A percentile compares a stretch with the other conserved stretches of the same genome.
Evolutionary conservation across 2,113 vertebrate species (phyloP).

Genomic region (Toxotes chatareus): DNA sequence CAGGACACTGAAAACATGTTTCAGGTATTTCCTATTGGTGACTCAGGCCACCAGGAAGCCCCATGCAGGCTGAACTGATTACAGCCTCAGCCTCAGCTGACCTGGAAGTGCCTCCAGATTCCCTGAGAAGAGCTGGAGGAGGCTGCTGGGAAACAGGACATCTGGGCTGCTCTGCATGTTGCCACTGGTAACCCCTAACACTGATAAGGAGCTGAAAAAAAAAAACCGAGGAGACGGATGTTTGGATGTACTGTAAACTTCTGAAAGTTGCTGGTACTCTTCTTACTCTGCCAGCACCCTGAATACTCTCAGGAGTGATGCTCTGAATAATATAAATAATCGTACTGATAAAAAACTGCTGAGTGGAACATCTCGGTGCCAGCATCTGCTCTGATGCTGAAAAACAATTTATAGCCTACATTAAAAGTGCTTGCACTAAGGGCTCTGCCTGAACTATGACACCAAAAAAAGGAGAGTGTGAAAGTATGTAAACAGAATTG

Average conservation of each 20-base stretch:
- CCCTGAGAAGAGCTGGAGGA: slow-evolving; percentile 16
- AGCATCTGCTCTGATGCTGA: not conserved
- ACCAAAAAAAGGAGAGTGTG: not conserved
- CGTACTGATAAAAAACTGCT: not conserved
- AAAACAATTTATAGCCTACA: not conserved
- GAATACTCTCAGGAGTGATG: slow-evolving; percentile 18
- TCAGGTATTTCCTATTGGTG: slow-evolving; percentile 6
- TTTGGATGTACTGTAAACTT: slow-evolving; percentile 41
- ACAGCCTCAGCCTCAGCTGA: slow-evolving; percentile 17
- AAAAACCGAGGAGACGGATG: not conserved
- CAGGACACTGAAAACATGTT: not conserved
- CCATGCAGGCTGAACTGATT: slow-evolving; percentile 5
- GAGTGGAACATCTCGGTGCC: not conserved
- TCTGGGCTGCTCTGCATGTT: slow-evolving; percentile 23
- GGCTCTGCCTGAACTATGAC: not conserved
- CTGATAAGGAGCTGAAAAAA: slow-evolving; percentile 40
- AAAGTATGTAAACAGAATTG: not conserved
- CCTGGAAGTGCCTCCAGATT: slow-evolving; percentile 26
- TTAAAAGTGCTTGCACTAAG: not conserved
- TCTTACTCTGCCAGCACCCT: slow-evolving; percentile 17
- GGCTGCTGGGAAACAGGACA: slow-evolving; percentile 46
- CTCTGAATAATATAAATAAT: slow-evolving; percentile 15
- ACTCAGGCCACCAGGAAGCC: slow-evolving; percentile 16
- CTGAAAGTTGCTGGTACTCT: not conserved
- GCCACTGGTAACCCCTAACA: slow-evolving; percentile 41